Conservation (phyloP, 2,888 invertebrate genomes). For the Argynnis bischoffii region DNA sequence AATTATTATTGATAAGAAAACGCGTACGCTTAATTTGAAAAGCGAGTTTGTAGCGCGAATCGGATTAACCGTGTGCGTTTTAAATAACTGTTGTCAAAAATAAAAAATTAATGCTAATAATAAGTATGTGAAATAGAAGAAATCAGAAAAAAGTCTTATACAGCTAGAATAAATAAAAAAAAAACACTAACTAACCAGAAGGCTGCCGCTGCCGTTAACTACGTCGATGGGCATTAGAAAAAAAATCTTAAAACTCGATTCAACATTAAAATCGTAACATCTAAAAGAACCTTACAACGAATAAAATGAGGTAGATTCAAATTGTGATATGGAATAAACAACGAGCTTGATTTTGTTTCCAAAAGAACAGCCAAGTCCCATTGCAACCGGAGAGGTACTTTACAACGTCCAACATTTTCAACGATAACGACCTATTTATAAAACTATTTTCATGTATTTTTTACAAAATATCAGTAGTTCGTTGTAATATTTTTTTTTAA, state of each 20-base stretch:
- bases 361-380: slow-evolving; percentile 27
- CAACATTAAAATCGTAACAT: slow-evolving; percentile 59
- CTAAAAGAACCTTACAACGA: slow-evolving; percentile 74
- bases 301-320: slow-evolving; percentile 80
- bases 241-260: slow-evolving; percentile 47
- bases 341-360: slow-evolving; percentile 45
- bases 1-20: background rate
- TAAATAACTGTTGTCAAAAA: slow-evolving; percentile 23
- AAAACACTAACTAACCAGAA: slow-evolving; percentile 45
- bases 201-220: slow-evolving; percentile 8
- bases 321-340: slow-evolving; percentile 78
- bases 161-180: slow-evolving; percentile 43
- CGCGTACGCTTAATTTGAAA: slow-evolving; percentile 36
- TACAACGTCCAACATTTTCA: slow-evolving; percentile 27
- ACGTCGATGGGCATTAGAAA: slow-evolving; percentile 54
- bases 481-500: slow-evolving; percentile 67
- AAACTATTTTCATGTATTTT: slow-evolving; percentile 33
- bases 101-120: slow-evolving; percentile 18
- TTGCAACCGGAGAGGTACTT: slow-evolving; percentile 23
- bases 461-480: slow-evolving; percentile 65
- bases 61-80: slow-evolving; percentile 21
- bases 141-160: slow-evolving; percentile 29
- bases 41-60: slow-evolving; percentile 22
- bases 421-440: slow-evolving; percentile 30
- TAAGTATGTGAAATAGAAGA: slow-evolving; percentile 10